These are phyloP conservation scores for Nasonia longicornis DNA, from an alignment of 1,140 invertebrate genomes.

Conservation along the genomic window DNA sequence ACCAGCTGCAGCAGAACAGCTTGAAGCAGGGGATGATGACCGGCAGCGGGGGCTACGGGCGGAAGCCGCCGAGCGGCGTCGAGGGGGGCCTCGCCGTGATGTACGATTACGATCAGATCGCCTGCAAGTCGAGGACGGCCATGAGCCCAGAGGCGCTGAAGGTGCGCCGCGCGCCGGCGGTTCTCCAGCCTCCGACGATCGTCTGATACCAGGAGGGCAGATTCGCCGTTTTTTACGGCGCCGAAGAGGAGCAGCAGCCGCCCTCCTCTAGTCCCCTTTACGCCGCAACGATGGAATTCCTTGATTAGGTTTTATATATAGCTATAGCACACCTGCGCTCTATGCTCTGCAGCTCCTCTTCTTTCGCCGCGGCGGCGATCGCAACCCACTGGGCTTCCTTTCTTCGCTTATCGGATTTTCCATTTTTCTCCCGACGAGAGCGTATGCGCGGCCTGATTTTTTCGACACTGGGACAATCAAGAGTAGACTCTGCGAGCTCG, in stretches of 20 bases:
- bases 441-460: background rate
- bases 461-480: background rate
- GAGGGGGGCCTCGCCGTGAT: conserved; percentile 59
- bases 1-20: conserved; percentile 14
- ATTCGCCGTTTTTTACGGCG: conserved; percentile 46
- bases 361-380: background rate
- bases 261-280: conserved; percentile 25
- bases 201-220: conserved; percentile 56
- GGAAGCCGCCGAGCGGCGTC: conserved; percentile 8
- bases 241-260: conserved; percentile 8
- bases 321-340: background rate
- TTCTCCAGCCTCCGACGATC: conserved; percentile 66
- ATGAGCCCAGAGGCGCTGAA: conserved; percentile 68
- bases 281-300: conserved; percentile 21
- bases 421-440: background rate
- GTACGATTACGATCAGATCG: conserved; percentile 66
- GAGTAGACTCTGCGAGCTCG: background rate
- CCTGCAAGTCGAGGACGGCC: conserved; percentile 58
- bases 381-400: background rate
- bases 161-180: conserved; percentile 65
- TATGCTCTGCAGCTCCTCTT: background rate
- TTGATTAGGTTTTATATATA: conserved; percentile 4
- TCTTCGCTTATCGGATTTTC: background rate
- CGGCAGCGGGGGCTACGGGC: background rate
- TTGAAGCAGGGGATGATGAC: conserved; percentile 19